Base-by-base conservation (phyloP, 2,888 invertebrate species). In the Leucoptera coffeella region DNA sequence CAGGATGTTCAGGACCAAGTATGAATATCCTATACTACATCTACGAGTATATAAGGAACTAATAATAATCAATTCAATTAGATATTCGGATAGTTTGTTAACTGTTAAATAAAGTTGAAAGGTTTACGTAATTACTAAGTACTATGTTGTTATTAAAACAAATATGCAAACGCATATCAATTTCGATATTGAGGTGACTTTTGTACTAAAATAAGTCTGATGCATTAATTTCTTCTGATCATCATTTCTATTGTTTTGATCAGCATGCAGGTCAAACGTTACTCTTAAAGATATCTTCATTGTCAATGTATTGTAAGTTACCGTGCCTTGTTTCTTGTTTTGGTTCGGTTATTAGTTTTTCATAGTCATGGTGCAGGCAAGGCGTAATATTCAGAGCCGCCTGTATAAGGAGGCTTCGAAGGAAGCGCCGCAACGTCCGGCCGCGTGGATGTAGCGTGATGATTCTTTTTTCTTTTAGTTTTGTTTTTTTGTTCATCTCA, bases 351-450 rank as follows among this genome's bases (percentile, higher is more conserved):
- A 20, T 19, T 8, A 8, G 19, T 19, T 14, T 26, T 26, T 19
- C 7, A 19, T 2, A n/a, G n/a, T 8, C 8, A 19, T n/a, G n/a
- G 19, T 15, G 10, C 23, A 8, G 13, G 8, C 9, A 8, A 12
- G 14, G 13, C 23, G 9, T 23, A 14, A 4, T 7, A 17, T 42
- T 39, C 39, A 38, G 38, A 51, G 42, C 67, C 55, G 40, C 62
- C 65, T 64, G 60, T 69, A 47, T 36, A 41, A 40, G 31, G 34
- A 45, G 53, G 55, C 50, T 49, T 51, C 57, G 64, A 60, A 65
- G 67, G 67, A 67, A 69, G 67, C 65, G 65, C 62, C 62, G 52
- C 64, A 58, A 69, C 67, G 69, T 69, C 69, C 69, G 69, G 69
- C 65, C 65, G 60, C 62, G 60, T 65, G 67, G 61, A 64, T 65